Base-by-base conservation (phyloP, 2,888 invertebrate species). In the Megaustenia siamemsis region DNA sequence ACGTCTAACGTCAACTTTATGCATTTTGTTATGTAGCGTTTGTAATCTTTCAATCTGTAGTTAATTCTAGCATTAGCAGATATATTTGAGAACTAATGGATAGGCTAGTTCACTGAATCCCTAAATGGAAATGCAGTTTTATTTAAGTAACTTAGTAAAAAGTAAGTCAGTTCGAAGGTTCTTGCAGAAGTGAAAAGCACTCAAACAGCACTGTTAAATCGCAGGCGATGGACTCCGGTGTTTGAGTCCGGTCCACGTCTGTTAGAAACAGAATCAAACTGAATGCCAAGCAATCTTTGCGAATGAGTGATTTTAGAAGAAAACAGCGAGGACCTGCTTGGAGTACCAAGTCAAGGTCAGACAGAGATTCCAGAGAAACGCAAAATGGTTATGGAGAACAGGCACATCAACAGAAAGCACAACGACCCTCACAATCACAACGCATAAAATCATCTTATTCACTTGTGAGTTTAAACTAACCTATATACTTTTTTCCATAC, bases 301-400 rank as follows among this genome's bases (percentile, higher is more conserved):
- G 35, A 87, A 92, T 92, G 92, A 91, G 91, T 86, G 92, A 92
- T 86, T 86, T 89, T 80, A 89, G 91, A 83, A 89, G 91, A 78
- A 92, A 90, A 84, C 91, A 91, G 85, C 86, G 91, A 81, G 88
- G 90, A 81, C 76, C 88, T 40, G 87, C 89, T 28, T 87, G 90
- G 75, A 60, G 63, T 77, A 35, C 77, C 63, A 85, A 69, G 28
- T 76, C 81, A 24, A 56, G 82, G 40, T 68, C 71, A n/a, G 77
- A 69, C 68, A 85, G 81, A 69, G 80, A 76, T 21, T 38, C 49
- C 68, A 85, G 81, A 69, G 80, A 76, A 28, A 49, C 49, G 35
- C 71, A 73, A 38, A 80, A 66, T 45, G 81, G 81, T n/a, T 35
- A 69, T 56, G 81, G 81, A 71, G 81, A 81, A 32, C 63, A 81